Percentiles rank a stretch among this genome's conserved stretches.
These are phyloP conservation scores for Euplexia lucipara DNA, from an alignment of 2,888 invertebrate genomes.

Conservation along the genomic window DNA sequence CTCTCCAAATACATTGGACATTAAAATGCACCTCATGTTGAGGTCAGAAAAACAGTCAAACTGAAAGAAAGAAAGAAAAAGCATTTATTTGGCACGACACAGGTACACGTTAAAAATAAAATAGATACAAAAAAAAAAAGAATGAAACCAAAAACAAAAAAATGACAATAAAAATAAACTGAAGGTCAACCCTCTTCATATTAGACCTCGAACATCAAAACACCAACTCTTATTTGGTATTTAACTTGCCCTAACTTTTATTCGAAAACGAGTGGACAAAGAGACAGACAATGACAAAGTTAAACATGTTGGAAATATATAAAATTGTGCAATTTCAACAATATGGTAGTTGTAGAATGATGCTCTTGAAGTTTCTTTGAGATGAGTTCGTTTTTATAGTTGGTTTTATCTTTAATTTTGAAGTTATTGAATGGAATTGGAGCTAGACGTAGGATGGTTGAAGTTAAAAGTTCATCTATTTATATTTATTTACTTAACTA, in stretches of 20 bases:
- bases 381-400: slow-evolving; percentile 12
- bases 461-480: too few relatives aligned
- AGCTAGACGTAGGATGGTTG: too few relatives aligned
- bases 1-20: too few relatives aligned
- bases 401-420: slow-evolving; percentile 14
- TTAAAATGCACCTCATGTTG: neutral
- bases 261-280: slow-evolving; percentile 30
- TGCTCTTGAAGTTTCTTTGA: slow-evolving; percentile 7
- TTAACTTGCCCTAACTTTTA: slow-evolving; percentile 45
- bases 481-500: too few relatives aligned
- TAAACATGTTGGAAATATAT: slow-evolving; percentile 22
- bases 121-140: too few relatives aligned
- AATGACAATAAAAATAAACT: too few relatives aligned
- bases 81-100: too few relatives aligned
- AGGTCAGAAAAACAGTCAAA: neutral
- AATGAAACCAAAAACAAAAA: too few relatives aligned
- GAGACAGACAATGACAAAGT: slow-evolving; percentile 29
- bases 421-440: slow-evolving; percentile 5
- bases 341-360: neutral
- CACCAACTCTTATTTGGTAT: slow-evolving; percentile 53
- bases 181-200: slow-evolving; percentile 22
- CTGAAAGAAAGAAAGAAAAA: too few relatives aligned
- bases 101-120: too few relatives aligned
- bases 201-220: slow-evolving; percentile 31
- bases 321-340: slow-evolving; percentile 34